Conservation (phyloP, 2,797 vertebrate genomes). For the Enteromius thamalakanensis region DNA sequence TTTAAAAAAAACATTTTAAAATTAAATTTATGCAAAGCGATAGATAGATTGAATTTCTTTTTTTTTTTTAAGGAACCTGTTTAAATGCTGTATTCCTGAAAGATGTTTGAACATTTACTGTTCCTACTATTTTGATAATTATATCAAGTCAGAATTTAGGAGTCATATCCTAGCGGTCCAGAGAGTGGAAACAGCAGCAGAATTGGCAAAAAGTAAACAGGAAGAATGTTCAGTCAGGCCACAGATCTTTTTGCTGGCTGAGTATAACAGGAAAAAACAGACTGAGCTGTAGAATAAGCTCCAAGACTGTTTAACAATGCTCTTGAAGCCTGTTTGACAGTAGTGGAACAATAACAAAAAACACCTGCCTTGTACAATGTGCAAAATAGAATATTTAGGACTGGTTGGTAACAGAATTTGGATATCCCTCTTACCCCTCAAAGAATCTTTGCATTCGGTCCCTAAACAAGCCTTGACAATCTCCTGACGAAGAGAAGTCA, state of each 20-base stretch:
- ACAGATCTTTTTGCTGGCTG: conserved; percentile 68
- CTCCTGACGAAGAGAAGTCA: too few species aligned
- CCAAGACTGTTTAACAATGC: conserved; percentile 65
- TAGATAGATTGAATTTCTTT: too few species aligned
- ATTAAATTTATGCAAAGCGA: too few species aligned
- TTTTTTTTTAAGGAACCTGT: not conserved
- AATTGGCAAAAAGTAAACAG: conserved; percentile 72
- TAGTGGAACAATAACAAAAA: conserved; percentile 58
- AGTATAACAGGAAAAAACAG: conserved; percentile 68
- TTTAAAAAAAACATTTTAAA: too few species aligned
- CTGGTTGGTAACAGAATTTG: not conserved
- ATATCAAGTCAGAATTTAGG: not conserved
- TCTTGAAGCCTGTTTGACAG: conserved; percentile 71
- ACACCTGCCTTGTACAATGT: conserved; percentile 8
- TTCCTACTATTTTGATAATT: not conserved
- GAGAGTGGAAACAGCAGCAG: conserved; percentile 69
- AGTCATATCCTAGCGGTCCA: conserved; percentile 57
- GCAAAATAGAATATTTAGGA: conserved; percentile 28
- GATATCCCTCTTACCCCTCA: not conserved
- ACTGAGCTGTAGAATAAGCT: conserved; percentile 74
- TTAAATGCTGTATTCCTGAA: not conserved
- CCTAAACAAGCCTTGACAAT: too few species aligned
- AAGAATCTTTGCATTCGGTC: not conserved
- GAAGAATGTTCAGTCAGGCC: conserved; percentile 74
- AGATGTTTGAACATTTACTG: not conserved